Evolutionary conservation across 37 sponge, comb jelly and placozoan species (phyloP).

Genomic region (Beroe forskalii): DNA sequence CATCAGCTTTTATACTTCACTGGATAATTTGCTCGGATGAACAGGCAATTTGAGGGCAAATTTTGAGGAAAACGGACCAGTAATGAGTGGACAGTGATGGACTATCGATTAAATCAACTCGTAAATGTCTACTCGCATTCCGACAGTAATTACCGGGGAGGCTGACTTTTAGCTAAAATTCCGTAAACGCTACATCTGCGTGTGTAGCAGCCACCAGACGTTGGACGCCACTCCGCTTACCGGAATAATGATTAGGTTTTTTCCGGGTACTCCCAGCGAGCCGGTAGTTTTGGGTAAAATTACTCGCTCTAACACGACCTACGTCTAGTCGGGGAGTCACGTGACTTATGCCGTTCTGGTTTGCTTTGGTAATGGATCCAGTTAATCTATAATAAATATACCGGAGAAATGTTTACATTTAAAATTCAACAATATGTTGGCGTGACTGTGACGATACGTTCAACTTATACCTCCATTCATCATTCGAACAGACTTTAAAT

Average conservation of each 20-base stretch:
- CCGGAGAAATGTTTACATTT: too few species aligned
- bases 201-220: too few species aligned
- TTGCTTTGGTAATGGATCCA: neutral
- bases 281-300: constrained; percentile 55
- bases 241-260: constrained; percentile 46
- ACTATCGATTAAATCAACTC: constrained; percentile 29
- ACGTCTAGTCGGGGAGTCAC: constrained; percentile 4
- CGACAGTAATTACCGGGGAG: neutral
- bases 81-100: neutral
- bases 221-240: too few species aligned
- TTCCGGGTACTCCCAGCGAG: neutral
- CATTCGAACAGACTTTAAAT: neutral
- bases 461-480: too few species aligned
- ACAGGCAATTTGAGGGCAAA: neutral
- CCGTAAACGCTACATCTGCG: too few species aligned
- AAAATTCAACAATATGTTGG: too few species aligned
- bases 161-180: constrained; percentile 29
- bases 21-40: constrained; percentile 4
- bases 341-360: neutral
- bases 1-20: constrained; percentile 27
- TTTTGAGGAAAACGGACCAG: constrained; percentile 13
- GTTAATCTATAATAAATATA: neutral
- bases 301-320: constrained; percentile 10
- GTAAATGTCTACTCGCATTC: constrained; percentile 21
- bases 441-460: too few species aligned